Evolutionary conservation across 2,888 invertebrate species (phyloP).

Genomic region (Malthinus flaveolus): DNA sequence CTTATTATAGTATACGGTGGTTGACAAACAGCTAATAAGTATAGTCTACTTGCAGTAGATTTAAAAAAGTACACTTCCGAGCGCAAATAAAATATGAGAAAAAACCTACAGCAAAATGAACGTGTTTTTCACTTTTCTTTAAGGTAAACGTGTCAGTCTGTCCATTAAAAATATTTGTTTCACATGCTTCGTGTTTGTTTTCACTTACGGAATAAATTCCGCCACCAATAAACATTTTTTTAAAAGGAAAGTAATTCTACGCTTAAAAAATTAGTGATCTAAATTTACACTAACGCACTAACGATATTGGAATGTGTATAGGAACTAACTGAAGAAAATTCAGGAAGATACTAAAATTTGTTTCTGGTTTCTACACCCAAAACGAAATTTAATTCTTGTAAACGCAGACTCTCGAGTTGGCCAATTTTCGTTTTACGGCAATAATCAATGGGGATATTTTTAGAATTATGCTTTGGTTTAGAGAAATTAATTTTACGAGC

Average conservation of each 20-base stretch:
- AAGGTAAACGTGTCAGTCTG: constrained; percentile 21
- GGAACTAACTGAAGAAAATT: constrained; percentile 28
- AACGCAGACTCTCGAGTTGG: constrained; percentile 16
- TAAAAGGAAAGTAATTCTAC: neutral
- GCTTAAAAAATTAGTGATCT: neutral
- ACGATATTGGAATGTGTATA: constrained; percentile 32
- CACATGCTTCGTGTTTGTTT: constrained; percentile 31
- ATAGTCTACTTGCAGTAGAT: neutral
- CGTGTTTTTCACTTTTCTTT: constrained; percentile 46
- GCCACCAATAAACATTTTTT: constrained; percentile 50
- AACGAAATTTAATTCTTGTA: constrained; percentile 4
- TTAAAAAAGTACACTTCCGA: neutral
- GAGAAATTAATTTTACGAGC: neutral
- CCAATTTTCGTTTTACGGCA: constrained; percentile 8
- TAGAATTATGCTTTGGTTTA: neutral
- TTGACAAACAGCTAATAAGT: too few species aligned
- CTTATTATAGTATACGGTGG: too few species aligned
- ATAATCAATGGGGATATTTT: constrained; percentile 12
- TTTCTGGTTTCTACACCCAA: constrained; percentile 6
- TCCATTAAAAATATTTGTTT: constrained; percentile 26
- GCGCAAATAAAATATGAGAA: neutral
- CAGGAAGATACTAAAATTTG: constrained; percentile 29
- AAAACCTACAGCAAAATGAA: constrained; percentile 50
- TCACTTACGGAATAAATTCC: constrained; percentile 43
- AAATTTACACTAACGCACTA: constrained; percentile 3